Base-by-base conservation (phyloP, 2,888 invertebrate genomes). In the Troides oblongomaculatus region DNA sequence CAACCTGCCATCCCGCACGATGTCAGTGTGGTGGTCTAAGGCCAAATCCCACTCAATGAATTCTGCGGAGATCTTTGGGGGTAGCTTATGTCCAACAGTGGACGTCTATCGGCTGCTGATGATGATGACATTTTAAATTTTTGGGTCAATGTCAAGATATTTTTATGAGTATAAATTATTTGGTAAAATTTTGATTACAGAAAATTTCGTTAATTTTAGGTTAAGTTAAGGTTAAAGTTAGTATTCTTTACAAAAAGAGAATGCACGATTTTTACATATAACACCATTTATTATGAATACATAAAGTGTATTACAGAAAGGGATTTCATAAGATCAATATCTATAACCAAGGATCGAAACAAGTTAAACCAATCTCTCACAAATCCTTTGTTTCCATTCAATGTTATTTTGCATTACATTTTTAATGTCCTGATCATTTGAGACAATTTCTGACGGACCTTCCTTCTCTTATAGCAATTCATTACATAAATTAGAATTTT, bases 221-320 rank as follows among this genome's bases (percentile, higher is more conserved):
- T 21, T 21, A 21, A 1, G 21, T 21, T 21, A 39, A 39, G 39
- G 7, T 39, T 10, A 39, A 39, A 6, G 39, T 10, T 10, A 39
- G 10, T 39, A 39, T 30, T 30, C 6, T 50, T 12, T 2, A 50
- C 17, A 50, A 18, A 21, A 50, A 23, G 14, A 4, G 50, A 66
- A 71, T 14, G 18, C 64, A 46, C 46, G 61, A 30, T 62, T 58
- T n/a, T 68, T 78, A 78, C 80, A 81, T 78, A 70, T 73, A 75
- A 83, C 76, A 80, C 76, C 79, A 78, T 83, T 81, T 75, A 75
- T 73, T 75, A 72, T 64, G 39, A 68, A 69, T 59, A 59, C 23
- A 70, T 43, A 66, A 61, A 71, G 65, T 62, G 50, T 64, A 65
- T 65, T 60, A 71, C 69, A 74, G 70, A 67, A 70, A 68, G 68